Percentiles rank a stretch among this genome's conserved stretches.
Evolutionary conservation across 2,113 vertebrate species (phyloP).

Genomic region (human): GRCh38 chr2:21955001-21955500

Average conservation of each 20-base stretch:
- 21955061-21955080: neutral
- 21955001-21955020: neutral
- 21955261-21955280: neutral
- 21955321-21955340: neutral
- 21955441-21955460: neutral
- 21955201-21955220: rapidly evolving
- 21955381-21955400: neutral
- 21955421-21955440: neutral
- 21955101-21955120: neutral
- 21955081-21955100: neutral
- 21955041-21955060: neutral
- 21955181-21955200: neutral
- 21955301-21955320: neutral
- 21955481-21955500: conserved; percentile 21
- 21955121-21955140: neutral
- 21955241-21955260: neutral
- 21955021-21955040: neutral
- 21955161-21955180: neutral
- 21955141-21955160: neutral
- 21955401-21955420: neutral
- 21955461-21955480: neutral
- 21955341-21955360: neutral
- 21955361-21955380: neutral
- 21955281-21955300: neutral
- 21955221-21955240: neutral